Evolutionary conservation across 2,797 vertebrate species (phyloP).

Genomic region (Molossus alvarezi): DNA sequence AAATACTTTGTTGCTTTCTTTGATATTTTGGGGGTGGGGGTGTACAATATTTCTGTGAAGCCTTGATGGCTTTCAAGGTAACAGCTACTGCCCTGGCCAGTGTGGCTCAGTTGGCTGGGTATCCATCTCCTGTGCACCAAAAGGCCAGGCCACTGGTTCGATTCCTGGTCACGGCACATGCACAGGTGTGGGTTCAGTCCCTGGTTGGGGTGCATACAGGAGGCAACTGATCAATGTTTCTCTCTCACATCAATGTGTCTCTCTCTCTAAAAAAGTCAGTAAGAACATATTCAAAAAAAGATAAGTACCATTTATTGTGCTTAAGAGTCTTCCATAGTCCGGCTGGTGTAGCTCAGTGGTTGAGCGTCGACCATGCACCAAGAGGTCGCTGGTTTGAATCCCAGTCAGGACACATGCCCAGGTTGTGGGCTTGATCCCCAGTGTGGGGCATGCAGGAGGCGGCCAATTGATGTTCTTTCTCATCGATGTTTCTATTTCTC

Average conservation of each 20-base stretch:
- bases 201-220: neutral
- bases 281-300: neutral
- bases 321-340: neutral
- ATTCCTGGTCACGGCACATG: neutral
- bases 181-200: neutral
- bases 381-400: too few species aligned
- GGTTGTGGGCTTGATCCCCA: too few species aligned
- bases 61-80: neutral
- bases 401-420: too few species aligned
- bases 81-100: neutral
- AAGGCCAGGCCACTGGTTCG: neutral
- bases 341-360: too few species aligned
- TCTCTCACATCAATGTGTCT: neutral
- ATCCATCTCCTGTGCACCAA: neutral
- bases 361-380: too few species aligned
- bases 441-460: too few species aligned
- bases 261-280: neutral
- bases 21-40: neutral
- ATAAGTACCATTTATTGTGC: neutral
- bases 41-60: conserved; percentile 6
- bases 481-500: too few species aligned
- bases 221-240: neutral
- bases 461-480: too few species aligned
- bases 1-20: neutral
- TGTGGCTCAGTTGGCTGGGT: neutral